phyloP scores from a whole-genome alignment of 92 coral and sea anemone species.

The Pocillopora meandrina region DNA sequence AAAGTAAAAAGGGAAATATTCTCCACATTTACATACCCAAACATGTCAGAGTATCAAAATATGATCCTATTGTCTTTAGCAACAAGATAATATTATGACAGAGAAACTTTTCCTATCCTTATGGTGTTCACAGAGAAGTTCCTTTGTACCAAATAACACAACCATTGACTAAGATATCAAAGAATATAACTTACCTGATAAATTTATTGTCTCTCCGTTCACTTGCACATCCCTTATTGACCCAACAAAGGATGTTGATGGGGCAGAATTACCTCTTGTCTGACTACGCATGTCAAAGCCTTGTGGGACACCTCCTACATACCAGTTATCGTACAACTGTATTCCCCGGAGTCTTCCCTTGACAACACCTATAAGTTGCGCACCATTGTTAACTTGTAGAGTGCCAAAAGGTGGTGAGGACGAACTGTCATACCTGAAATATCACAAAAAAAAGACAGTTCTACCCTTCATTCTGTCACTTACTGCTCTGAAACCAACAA shows the following conservation, averaged over 20 bases:
- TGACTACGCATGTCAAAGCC: slow-evolving; percentile 41
- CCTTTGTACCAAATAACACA: too few species aligned
- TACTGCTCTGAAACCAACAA: too few species aligned
- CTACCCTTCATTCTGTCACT: background rate
- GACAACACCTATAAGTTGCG: slow-evolving; percentile 28
- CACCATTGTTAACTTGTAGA: slow-evolving; percentile 70
- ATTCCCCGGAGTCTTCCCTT: slow-evolving; percentile 65
- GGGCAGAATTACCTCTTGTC: slow-evolving; percentile 54
- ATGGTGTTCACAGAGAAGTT: too few species aligned
- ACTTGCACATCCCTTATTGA: slow-evolving; percentile 84
- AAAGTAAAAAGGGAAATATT: too few species aligned
- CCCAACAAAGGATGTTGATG: slow-evolving; percentile 75
- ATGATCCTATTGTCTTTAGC: too few species aligned
- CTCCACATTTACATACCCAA: too few species aligned
- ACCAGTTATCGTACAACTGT: slow-evolving; percentile 68
- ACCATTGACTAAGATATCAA: too few species aligned
- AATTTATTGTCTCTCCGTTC: slow-evolving; percentile 67
- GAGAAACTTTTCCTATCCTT: too few species aligned
- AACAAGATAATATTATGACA: too few species aligned
- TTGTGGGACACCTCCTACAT: slow-evolving; percentile 79
- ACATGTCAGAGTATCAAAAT: too few species aligned
- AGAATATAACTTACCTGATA: slow-evolving; percentile 58
- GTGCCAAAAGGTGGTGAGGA: slow-evolving; percentile 61
- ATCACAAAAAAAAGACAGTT: background rate
- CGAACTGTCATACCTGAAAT: slow-evolving; percentile 68